Conservation (phyloP, 2,797 vertebrate genomes). For the Zalophus californianus region DNA sequence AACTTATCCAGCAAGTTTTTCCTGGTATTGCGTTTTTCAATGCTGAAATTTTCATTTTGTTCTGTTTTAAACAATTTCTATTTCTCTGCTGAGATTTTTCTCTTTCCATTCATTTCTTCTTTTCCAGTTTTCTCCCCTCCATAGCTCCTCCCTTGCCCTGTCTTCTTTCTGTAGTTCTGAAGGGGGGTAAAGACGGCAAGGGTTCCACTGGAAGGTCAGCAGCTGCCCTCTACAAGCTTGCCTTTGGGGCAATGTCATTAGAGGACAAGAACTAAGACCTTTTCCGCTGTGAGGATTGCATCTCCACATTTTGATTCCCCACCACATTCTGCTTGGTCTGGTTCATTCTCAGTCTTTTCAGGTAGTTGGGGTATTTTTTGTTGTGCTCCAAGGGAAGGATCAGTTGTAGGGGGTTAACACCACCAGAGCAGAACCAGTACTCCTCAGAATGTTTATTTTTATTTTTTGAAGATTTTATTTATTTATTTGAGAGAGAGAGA, state of each 20-base stretch:
- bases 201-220: not conserved
- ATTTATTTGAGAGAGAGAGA: not conserved
- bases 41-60: not conserved
- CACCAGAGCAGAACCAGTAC: not conserved
- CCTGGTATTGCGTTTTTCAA: not conserved
- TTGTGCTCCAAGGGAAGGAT: not conserved
- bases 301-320: not conserved
- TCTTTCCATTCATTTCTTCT: not conserved
- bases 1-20: not conserved
- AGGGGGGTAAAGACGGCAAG: not conserved
- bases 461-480: not conserved
- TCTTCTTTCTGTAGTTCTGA: not conserved
- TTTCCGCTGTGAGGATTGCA: not conserved
- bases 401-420: rapidly evolving
- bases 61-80: not conserved
- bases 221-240: not conserved
- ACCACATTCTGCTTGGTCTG: not conserved
- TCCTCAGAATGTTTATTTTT: not conserved
- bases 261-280: not conserved
- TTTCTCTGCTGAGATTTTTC: not conserved
- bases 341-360: not conserved
- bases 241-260: not conserved
- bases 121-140: not conserved
- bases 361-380: not conserved
- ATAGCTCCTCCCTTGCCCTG: not conserved